A percentile compares a stretch with the other conserved stretches of the same genome.
These are phyloP conservation scores for Chrysomallon squamiferum DNA, from an alignment of 1,140 invertebrate genomes.

Conservation along the genomic window DNA sequence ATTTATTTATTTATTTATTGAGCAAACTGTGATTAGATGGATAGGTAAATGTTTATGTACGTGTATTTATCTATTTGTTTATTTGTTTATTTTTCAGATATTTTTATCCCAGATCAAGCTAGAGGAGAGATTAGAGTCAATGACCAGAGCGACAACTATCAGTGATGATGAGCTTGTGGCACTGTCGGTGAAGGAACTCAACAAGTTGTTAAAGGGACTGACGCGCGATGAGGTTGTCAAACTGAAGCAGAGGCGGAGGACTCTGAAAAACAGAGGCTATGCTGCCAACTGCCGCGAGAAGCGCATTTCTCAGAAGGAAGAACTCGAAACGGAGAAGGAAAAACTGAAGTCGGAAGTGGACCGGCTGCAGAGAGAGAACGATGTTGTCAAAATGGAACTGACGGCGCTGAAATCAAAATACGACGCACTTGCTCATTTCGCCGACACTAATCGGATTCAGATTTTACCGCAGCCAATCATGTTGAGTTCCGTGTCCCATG, in stretches of 20 bases:
- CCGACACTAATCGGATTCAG: slow-evolving; percentile 47
- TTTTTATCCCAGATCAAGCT: slow-evolving; percentile 56
- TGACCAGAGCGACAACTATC: slow-evolving; percentile 23
- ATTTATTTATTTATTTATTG: no score
- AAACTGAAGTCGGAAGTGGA: slow-evolving; percentile 53
- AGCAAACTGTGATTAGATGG: no score
- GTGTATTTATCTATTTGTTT: no score
- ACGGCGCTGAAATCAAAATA: slow-evolving; percentile 53
- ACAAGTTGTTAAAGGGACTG: slow-evolving; percentile 90
- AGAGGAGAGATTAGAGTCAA: slow-evolving; percentile 28
- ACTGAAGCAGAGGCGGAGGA: slow-evolving; percentile 94
- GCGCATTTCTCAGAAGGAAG: slow-evolving; percentile 61
- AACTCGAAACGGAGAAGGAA: slow-evolving; percentile 78
- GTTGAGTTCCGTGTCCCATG: background rate
- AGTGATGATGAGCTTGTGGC: slow-evolving; percentile 88
- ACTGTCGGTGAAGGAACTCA: slow-evolving; percentile 92
- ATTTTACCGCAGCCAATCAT: slow-evolving; percentile 1
- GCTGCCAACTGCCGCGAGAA: slow-evolving; percentile 91
- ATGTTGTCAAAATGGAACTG: slow-evolving; percentile 58
- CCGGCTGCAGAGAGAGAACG: slow-evolving; percentile 54
- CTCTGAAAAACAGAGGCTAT: slow-evolving; percentile 98
- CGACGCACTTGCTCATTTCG: slow-evolving; percentile 55
- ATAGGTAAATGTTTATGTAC: no score
- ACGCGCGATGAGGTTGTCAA: slow-evolving; percentile 87
- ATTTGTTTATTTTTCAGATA: slow-evolving; percentile 49